A percentile compares a stretch with the other conserved stretches of the same genome.
phyloP scores from a whole-genome alignment of 2,113 vertebrate genomes.

The Oreochromis aureus region DNA sequence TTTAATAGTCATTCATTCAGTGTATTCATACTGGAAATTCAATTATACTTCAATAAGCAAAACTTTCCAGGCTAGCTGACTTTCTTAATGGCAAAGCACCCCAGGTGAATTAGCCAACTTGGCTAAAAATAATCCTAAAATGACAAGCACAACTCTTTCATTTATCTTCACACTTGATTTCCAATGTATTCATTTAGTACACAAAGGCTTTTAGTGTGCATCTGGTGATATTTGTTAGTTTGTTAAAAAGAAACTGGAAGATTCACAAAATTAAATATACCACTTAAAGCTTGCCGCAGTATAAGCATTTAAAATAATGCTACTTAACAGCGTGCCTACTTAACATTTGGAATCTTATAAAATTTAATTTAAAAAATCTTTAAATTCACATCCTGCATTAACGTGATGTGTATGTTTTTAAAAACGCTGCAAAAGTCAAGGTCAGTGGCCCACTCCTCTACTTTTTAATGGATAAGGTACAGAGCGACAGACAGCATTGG shows the following conservation, averaged over 20 bases:
- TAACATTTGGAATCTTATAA: not conserved
- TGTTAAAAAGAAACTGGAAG: not conserved
- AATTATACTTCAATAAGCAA: not conserved
- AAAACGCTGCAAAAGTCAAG: conserved; percentile 34
- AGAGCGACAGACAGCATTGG: conserved; percentile 25
- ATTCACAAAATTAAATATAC: not conserved
- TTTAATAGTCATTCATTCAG: conserved; percentile 16
- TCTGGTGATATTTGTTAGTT: not conserved
- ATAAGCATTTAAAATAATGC: not conserved
- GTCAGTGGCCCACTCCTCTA: conserved; percentile 31
- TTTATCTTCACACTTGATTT: not conserved
- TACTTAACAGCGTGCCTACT: not conserved
- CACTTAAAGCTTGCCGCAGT: not conserved
- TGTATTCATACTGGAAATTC: not conserved
- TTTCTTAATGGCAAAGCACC: not conserved
- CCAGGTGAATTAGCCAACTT: not conserved
- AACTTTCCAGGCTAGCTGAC: not conserved
- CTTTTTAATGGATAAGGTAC: conserved; percentile 50
- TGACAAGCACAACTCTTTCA: not conserved
- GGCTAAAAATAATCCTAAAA: not conserved
- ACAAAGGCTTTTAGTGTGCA: not conserved
- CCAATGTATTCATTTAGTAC: not conserved
- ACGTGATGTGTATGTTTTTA: not conserved
- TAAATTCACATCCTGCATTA: not conserved
- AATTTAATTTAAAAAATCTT: accelerated